These are phyloP conservation scores for Leptosomus discolor DNA, from an alignment of 2,113 vertebrate species.

Conservation along the genomic window DNA sequence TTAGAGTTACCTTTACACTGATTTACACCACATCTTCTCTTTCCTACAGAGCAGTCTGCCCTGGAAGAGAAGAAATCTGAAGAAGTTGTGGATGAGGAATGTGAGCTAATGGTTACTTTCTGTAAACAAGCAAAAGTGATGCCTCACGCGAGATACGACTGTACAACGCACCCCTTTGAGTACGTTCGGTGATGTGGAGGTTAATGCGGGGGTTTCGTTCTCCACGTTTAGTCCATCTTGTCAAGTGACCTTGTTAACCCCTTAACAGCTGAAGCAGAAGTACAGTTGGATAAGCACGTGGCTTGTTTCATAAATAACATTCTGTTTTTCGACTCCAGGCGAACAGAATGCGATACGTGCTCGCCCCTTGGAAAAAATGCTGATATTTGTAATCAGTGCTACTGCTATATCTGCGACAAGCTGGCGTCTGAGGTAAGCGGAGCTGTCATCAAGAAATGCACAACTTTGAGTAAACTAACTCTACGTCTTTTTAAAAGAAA, in stretches of 20 bases:
- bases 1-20: rapidly evolving
- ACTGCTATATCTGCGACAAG: conserved; percentile 86
- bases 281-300: rapidly evolving
- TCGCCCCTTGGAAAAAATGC: conserved; percentile 70
- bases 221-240: rapidly evolving
- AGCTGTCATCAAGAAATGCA: neutral
- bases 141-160: conserved; percentile 54
- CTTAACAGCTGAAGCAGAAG: neutral
- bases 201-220: rapidly evolving
- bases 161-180: conserved; percentile 5
- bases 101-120: conserved; percentile 54
- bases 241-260: neutral
- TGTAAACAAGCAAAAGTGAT: conserved; percentile 40
- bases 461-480: neutral
- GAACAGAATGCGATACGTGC: conserved; percentile 46
- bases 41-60: neutral
- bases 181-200: neutral
- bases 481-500: neutral
- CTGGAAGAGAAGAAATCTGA: neutral
- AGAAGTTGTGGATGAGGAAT: conserved; percentile 40
- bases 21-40: neutral
- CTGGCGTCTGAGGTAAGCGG: conserved; percentile 73
- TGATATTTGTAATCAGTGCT: conserved; percentile 79
- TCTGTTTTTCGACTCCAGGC: conserved; percentile 50
- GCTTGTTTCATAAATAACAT: neutral